These are phyloP conservation scores for Palythoa caribaeorum DNA, from an alignment of 92 coral and sea anemone genomes.

Conservation along the genomic window DNA sequence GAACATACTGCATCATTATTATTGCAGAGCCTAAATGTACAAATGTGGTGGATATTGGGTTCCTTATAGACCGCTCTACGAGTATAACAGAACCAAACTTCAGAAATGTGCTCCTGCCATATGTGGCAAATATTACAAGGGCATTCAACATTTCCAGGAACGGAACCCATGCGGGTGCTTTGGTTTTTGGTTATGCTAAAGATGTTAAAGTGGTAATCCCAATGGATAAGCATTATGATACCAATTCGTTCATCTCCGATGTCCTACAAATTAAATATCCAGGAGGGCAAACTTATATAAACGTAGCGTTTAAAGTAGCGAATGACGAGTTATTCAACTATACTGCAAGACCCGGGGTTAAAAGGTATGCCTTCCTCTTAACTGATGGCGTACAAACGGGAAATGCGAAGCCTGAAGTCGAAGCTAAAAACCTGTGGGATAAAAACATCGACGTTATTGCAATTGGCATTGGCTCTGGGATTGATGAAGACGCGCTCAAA, in stretches of 20 bases:
- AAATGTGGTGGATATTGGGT: background rate
- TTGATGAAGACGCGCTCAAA: background rate
- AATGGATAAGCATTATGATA: background rate
- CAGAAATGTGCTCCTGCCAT: background rate
- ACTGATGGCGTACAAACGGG: background rate
- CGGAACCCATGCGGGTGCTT: constrained; percentile 7
- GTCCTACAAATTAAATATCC: background rate
- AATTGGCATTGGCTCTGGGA: background rate
- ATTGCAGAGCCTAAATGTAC: background rate
- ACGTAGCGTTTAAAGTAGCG: background rate
- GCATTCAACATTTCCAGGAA: background rate
- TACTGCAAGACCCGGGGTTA: background rate
- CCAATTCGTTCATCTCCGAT: background rate
- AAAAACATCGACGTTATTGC: background rate
- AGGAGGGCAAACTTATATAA: background rate
- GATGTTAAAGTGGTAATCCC: background rate
- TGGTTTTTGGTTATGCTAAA: background rate
- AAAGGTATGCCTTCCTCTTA: background rate
- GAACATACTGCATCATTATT: background rate
- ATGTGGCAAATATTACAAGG: background rate
- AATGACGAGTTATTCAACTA: background rate
- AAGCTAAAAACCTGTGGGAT: background rate
- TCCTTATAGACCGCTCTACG: background rate
- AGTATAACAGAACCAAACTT: background rate
- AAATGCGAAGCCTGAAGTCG: background rate